Conservation (phyloP, 2,797 vertebrate species). For the Peromyscus nudipes region DNA sequence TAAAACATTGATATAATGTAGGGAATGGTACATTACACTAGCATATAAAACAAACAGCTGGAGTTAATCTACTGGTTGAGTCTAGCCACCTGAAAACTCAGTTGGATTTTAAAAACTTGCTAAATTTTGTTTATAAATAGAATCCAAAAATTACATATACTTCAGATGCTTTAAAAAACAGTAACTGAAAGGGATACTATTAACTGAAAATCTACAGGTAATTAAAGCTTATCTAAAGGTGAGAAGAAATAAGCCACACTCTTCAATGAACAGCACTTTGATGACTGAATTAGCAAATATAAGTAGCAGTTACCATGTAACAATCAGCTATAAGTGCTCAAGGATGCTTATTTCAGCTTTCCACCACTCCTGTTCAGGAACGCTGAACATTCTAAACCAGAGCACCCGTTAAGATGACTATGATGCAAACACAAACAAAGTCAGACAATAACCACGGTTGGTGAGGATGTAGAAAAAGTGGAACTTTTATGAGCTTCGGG, state of each 20-base stretch:
- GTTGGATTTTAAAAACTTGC: neutral
- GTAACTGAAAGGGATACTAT: conserved; percentile 36
- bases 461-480: neutral
- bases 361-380: neutral
- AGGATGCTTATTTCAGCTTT: neutral
- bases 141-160: conserved; percentile 25
- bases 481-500: neutral
- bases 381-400: neutral
- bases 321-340: neutral
- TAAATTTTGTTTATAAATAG: conserved; percentile 55
- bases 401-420: neutral
- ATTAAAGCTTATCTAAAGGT: neutral
- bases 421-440: neutral
- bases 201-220: conserved; percentile 55
- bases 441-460: neutral
- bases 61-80: neutral
- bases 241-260: conserved; percentile 41
- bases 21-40: neutral
- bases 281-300: conserved; percentile 52
- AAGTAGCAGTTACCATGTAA: conserved; percentile 47
- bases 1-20: conserved; percentile 53
- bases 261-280: conserved; percentile 58
- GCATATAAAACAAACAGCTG: neutral
- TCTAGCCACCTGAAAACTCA: neutral
- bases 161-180: neutral